phyloP scores from a whole-genome alignment of 2,888 invertebrate genomes.

The Fragum fragum region DNA sequence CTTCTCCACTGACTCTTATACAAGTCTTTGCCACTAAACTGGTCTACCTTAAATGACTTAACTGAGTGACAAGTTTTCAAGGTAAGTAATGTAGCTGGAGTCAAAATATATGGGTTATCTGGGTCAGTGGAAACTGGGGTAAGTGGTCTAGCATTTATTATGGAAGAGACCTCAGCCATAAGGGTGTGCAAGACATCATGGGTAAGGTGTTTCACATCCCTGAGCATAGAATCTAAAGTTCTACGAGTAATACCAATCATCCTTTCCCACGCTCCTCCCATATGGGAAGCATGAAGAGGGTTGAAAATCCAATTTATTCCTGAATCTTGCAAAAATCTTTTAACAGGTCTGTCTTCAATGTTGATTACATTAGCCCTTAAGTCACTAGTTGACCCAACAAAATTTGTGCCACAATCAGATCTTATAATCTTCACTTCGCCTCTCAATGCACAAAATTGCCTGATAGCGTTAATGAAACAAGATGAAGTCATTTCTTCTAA shows the following conservation, averaged over 20 bases:
- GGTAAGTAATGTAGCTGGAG: slow-evolving; percentile 32
- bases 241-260: slow-evolving; percentile 46
- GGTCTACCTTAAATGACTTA: background rate
- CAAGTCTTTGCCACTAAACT: slow-evolving; percentile 40
- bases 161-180: slow-evolving; percentile 53
- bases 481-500: no score
- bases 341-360: slow-evolving; percentile 8
- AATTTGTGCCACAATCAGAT: slow-evolving; percentile 28
- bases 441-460: no score
- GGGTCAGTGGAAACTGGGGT: slow-evolving; percentile 32
- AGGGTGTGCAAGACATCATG: slow-evolving; percentile 56
- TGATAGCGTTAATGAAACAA: no score
- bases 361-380: background rate
- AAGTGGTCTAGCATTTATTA: slow-evolving; percentile 55
- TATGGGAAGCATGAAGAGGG: slow-evolving; percentile 39
- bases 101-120: slow-evolving; percentile 29
- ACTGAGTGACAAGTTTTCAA: slow-evolving; percentile 25
- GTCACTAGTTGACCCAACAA: slow-evolving; percentile 14
- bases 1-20: slow-evolving; percentile 55
- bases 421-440: no score
- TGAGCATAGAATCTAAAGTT: slow-evolving; percentile 41
- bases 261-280: slow-evolving; percentile 49
- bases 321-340: background rate
- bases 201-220: slow-evolving; percentile 32
- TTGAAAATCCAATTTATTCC: slow-evolving; percentile 41